Base-by-base conservation (phyloP, 2,797 vertebrate genomes). In the Onychomys torridus region DNA sequence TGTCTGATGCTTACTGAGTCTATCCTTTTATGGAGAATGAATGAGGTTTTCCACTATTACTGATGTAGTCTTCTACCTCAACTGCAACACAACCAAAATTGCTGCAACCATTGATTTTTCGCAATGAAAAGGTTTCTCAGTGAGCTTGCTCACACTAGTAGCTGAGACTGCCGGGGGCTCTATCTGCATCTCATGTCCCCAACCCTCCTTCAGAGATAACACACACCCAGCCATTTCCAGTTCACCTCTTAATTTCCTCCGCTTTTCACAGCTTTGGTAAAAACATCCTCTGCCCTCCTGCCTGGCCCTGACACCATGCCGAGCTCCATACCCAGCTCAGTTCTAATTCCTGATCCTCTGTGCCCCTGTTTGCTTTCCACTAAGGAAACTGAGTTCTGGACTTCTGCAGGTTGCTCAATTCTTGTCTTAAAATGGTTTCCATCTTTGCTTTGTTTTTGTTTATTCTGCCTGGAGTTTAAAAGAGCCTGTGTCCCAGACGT, bases 11-110 rank as follows among this genome's bases (percentile, higher is more conserved):
- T 27, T 25, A 7, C 34, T 73, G 40, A 43, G 3, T 85, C 32
- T 90, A 23, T 67, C 89, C 19, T 57, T 19, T 32, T 77, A 43
- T 65, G 43, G 67, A 49, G 5, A 32, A 55, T 3, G 27, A 29
- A 71, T 79, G 40, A 79, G 52, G 43, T 59, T 96, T 95, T 37
- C 82, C 84, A 93, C 16, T 81, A 23, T 69, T 25, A 75, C 5
- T 93, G 40, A 91, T 88, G 73, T 76, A 59, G 16, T 34, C 75
- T 96, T 69, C 82, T 84, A 55, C 57, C 25, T 78, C 78, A 84
- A 37, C 11, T 37, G 5, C n/a, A 90, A 55, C 12, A 65, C 34
- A 87, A 34, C 32, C 19, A 49, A 10, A 61, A 40, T 57, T n/a
- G 43, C 17, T 19, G 3, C 10, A 37, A 69, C 27, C 29, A 27